Percentiles rank a stretch among this genome's conserved stretches.
Evolutionary conservation across 2,113 vertebrate species (phyloP).

Genomic region (Leucopternis melanops): DNA sequence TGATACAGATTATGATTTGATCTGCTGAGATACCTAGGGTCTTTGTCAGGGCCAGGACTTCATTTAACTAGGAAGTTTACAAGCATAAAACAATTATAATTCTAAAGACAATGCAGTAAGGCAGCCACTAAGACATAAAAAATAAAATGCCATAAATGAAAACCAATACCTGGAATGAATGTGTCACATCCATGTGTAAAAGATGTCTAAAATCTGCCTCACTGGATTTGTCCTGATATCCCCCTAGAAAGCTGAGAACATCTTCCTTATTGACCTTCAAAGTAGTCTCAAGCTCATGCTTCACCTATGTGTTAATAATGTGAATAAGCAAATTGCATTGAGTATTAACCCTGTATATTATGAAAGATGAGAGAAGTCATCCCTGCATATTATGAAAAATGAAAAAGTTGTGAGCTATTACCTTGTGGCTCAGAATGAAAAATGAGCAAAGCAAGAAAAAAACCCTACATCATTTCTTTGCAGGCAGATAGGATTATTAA

Average conservation of each 20-base stretch:
- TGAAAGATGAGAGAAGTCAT: background rate
- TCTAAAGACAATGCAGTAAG: background rate
- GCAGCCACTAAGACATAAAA: background rate
- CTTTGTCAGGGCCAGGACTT: background rate
- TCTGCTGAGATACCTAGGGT: background rate
- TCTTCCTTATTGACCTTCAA: constrained; percentile 72
- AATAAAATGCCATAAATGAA: background rate
- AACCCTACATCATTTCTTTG: too few species aligned
- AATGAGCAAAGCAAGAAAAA: background rate
- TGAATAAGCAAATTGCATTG: background rate
- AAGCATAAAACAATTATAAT: background rate
- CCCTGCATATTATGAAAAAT: background rate
- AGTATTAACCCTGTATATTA: background rate
- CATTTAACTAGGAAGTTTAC: background rate
- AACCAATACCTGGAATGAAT: constrained; percentile 75
- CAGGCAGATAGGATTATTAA: too few species aligned
- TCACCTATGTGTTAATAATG: constrained; percentile 57
- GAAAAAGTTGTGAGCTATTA: background rate
- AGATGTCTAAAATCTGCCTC: constrained; percentile 40
- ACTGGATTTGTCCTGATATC: constrained; percentile 57
- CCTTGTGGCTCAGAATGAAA: background rate
- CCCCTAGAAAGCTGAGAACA: constrained; percentile 66
- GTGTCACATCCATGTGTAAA: constrained; percentile 67
- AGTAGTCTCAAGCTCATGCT: constrained; percentile 63
- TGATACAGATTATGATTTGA: background rate